Base-by-base conservation (phyloP, 2,797 vertebrate species). In the Chrosomus eos region DNA sequence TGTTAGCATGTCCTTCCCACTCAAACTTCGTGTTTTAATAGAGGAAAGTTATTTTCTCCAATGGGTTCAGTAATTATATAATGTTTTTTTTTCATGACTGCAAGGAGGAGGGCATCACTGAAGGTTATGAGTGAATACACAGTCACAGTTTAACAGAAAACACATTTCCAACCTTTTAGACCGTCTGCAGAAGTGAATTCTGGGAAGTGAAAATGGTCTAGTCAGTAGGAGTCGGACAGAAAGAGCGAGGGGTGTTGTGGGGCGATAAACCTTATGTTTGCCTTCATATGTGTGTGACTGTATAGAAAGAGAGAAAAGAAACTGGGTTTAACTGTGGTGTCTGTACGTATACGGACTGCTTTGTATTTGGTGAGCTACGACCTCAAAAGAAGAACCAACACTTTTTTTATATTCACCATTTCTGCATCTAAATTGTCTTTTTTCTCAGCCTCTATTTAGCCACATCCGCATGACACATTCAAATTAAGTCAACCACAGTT, bases 391-490 rank as follows among this genome's bases (percentile, higher is more conserved):
- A 45, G 58, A 67, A 75, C 45, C 19, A 7, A 45, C 10, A 3
- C 40, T 23, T 19, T 36, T 33, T 48, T 55, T 58, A 23, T 33
- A 14, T 67, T 67, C 31, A 53, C n/a, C 18, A 79, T 74, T 72
- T 71, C 28, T 48, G 53, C n/a, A 11, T 26, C 38, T 84, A 66
- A 76, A 72, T 72, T 26, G 31, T 38, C n/a, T n/a, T 71, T 45
- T 79, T 31, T 67, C 68, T 70, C 31, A 82, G 82, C 62, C 72
- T 85, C 40, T 70, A 51, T 76, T 85, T 28, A 71, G 51, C 81
- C 85, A 88, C 85, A 83, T 87, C 80, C 74, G 18, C 43, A 60
- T 66, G 48, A 88, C 28, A 72, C 45, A 80, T 82, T 88, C n/a
- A 78, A 60, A 88, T 87, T 26, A 82, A 82, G 82, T 72, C 80